These are phyloP conservation scores for Drosophila lacicola DNA, from an alignment of 2,888 invertebrate genomes.

Conservation along the genomic window DNA sequence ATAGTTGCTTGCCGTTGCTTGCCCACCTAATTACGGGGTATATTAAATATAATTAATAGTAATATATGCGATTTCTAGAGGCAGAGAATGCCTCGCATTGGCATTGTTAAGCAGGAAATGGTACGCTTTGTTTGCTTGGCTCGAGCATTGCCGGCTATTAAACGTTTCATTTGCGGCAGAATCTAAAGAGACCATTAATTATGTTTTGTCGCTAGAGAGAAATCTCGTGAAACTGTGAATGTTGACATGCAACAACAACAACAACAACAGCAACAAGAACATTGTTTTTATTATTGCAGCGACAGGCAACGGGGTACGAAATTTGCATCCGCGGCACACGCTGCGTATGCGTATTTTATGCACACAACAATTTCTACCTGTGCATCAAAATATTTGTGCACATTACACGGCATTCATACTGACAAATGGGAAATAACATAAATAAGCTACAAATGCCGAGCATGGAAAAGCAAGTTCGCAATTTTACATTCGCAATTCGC, in stretches of 20 bases:
- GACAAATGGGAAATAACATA: neutral
- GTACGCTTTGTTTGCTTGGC: constrained; percentile 30
- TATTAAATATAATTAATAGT: too few species aligned
- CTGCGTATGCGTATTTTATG: constrained; percentile 33
- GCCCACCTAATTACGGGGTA: too few species aligned
- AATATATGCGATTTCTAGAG: neutral
- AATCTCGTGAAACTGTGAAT: constrained; percentile 7
- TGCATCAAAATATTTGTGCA: neutral
- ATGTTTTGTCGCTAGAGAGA: constrained; percentile 19
- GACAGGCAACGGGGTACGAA: neutral
- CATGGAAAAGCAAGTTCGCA: neutral
- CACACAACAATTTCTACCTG: too few species aligned
- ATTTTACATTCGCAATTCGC: neutral
- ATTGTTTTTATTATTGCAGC: too few species aligned
- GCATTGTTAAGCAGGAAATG: constrained; percentile 44
- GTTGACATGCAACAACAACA: neutral
- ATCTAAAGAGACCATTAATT: constrained; percentile 47
- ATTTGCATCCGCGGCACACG: constrained; percentile 13
- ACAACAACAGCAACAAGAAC: too few species aligned
- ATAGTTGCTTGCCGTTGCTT: too few species aligned
- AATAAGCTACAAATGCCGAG: neutral
- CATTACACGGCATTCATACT: constrained; percentile 12
- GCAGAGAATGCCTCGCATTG: constrained; percentile 16
- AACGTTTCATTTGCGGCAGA: constrained; percentile 44
- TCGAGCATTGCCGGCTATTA: constrained; percentile 29